phyloP scores from a whole-genome alignment of 2,888 invertebrate species.

The Sarcophaga carnaria region DNA sequence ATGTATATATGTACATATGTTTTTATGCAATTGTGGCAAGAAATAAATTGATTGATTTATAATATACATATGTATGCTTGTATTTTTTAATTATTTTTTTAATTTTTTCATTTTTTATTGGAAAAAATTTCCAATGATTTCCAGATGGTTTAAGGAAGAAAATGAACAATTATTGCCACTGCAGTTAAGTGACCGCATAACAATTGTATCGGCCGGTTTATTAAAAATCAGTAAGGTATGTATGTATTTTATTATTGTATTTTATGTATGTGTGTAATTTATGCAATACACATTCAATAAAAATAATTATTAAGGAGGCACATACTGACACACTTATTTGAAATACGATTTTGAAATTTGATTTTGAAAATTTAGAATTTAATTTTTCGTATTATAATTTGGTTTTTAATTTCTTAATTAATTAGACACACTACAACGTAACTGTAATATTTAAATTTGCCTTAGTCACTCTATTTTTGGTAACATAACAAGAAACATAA shows the following conservation, averaged over 20 bases:
- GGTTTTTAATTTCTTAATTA: too few species aligned
- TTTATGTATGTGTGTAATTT: constrained; percentile 9
- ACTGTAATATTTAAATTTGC: too few species aligned
- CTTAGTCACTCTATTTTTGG: too few species aligned
- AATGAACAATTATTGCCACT: constrained; percentile 87
- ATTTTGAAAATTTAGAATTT: too few species aligned
- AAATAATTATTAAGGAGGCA: neutral
- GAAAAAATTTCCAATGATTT: constrained; percentile 30
- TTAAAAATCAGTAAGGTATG: constrained; percentile 86
- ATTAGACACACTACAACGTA: too few species aligned
- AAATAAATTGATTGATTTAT: too few species aligned
- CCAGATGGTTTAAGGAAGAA: constrained; percentile 89
- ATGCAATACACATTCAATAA: neutral
- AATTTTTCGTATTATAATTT: too few species aligned
- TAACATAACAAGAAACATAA: too few species aligned
- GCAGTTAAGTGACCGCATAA: constrained; percentile 85
- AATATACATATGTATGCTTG: too few species aligned
- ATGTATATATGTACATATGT: neutral
- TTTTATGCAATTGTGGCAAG: too few species aligned
- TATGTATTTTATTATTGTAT: neutral
- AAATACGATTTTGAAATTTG: too few species aligned
- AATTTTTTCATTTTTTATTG: neutral
- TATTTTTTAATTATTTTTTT: neutral
- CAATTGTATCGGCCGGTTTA: constrained; percentile 85
- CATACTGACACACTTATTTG: neutral